Evolutionary conservation across 2,888 invertebrate species (phyloP), one percentile per base, ranked within the genome.

Genomic region (Drosophila peninsularis): DNA sequence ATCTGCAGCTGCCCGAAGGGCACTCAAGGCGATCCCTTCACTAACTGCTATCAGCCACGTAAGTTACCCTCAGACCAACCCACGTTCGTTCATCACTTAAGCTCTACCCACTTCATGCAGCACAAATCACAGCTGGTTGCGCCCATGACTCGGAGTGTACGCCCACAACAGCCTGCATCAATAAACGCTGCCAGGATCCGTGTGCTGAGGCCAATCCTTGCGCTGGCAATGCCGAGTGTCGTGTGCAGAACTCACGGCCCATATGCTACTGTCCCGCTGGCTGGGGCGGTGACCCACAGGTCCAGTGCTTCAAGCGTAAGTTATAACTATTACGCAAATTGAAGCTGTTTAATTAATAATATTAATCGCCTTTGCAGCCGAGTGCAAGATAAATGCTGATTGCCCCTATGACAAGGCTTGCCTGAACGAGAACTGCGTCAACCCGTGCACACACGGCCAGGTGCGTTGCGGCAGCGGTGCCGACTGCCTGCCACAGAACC

Each of bases 331-430:
- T 11, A 30, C 0, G 1, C 6, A 14, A 37, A 45, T 45, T 5
- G 0, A 37, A 13, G n/a, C 34, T 3, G 9, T 5, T 21, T 13
- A 42, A 58, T 24, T 32, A 4, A 47, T 47, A n/a, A 45, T 27
- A 17, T 19, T 27, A 10, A 5, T 6, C 1, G 3, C 13, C 4
- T 36, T 13, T 21, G 0, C 39, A 97, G 97, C 96, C 54, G 97
- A 97, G 93, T 97, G 97, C 91, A 95, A 95, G 79, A 92, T 94
- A 3, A 95, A 97, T 88, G 93, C 94, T 24, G 95, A 97, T 74
- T 98, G 98, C 93, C 97, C 97, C 14, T 96, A 96, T 90, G 96
- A 97, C 90, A 96, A 96, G 91, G 94, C 94, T 39, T 98, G 98
- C 89, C 93, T 95, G 52, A 96, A 95, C 84, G 94, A 95, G 75